Evolutionary conservation across 2,888 invertebrate species (phyloP).

Genomic region (Acrobasis suavella): DNA sequence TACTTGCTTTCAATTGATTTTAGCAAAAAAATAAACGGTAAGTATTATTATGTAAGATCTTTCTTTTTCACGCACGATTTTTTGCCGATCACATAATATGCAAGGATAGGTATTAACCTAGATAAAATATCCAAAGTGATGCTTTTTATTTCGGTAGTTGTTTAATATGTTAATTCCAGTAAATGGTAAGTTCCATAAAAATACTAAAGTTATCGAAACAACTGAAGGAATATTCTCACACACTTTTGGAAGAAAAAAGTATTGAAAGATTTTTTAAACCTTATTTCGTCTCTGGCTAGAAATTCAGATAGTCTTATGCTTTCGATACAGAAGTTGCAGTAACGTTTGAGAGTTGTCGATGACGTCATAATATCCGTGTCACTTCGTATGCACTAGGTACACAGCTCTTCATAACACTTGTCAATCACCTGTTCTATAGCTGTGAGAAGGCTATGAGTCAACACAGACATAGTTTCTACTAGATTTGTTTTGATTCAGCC

Average conservation of each 20-base stretch:
- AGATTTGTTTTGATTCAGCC: neutral
- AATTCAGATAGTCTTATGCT: too few species aligned
- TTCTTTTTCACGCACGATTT: neutral
- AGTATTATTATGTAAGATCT: neutral
- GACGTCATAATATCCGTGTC: slow-evolving; percentile 37
- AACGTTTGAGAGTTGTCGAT: slow-evolving; percentile 38
- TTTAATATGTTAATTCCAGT: too few species aligned
- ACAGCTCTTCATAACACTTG: slow-evolving; percentile 36
- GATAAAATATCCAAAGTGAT: too few species aligned
- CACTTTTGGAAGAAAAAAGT: too few species aligned
- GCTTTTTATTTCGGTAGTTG: too few species aligned
- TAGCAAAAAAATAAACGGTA: neutral
- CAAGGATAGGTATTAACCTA: too few species aligned
- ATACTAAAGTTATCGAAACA: too few species aligned
- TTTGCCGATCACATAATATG: too few species aligned
- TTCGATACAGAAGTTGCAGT: slow-evolving; percentile 29
- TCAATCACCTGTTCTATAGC: slow-evolving; percentile 41
- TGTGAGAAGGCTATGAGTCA: neutral
- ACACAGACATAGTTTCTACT: slow-evolving; percentile 5
- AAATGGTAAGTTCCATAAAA: too few species aligned
- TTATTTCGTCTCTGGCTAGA: neutral
- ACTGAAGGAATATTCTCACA: too few species aligned
- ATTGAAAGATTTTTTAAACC: too few species aligned
- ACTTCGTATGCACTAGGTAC: slow-evolving; percentile 20
- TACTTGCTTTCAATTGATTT: neutral